These are phyloP conservation scores for Progne subis DNA, from an alignment of 2,113 vertebrate genomes.

Conservation along the genomic window DNA sequence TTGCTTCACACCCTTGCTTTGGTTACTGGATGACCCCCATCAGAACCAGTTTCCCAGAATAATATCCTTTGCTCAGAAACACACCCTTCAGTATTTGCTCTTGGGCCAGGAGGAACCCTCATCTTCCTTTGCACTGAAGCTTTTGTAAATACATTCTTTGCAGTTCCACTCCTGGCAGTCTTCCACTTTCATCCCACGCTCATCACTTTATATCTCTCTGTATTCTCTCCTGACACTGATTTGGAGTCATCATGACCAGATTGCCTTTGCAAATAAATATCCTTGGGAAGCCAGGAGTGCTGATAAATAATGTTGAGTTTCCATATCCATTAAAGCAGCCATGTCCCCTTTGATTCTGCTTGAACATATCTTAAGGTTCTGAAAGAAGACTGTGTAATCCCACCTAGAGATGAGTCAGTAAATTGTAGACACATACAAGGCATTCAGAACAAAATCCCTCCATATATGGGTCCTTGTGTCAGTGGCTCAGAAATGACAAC, in stretches of 20 bases:
- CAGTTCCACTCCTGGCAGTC: constrained; percentile 42
- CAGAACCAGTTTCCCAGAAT: constrained; percentile 16
- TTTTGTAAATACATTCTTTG: constrained; percentile 52
- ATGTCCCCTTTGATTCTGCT: neutral
- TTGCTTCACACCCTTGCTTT: neutral
- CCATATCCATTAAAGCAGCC: neutral
- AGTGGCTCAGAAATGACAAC: neutral
- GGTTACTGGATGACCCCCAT: neutral
- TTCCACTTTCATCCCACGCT: constrained; percentile 57
- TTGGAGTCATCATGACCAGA: constrained; percentile 38
- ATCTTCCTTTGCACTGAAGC: neutral
- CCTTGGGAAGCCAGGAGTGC: neutral
- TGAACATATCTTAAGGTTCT: neutral
- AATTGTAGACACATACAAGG: neutral
- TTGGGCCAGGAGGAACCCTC: neutral
- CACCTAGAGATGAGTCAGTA: constrained; percentile 5
- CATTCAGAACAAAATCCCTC: neutral
- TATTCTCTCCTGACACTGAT: constrained; percentile 13
- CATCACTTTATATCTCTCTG: neutral
- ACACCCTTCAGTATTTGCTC: constrained; percentile 23
- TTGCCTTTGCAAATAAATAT: constrained; percentile 27
- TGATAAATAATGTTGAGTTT: neutral
- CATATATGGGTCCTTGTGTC: neutral
- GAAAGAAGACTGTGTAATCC: neutral
- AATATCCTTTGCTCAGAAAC: neutral